Evolutionary conservation across 2,888 invertebrate genomes (phyloP), one percentile per base, ranked within the genome.

Genomic region (Dione juno): DNA sequence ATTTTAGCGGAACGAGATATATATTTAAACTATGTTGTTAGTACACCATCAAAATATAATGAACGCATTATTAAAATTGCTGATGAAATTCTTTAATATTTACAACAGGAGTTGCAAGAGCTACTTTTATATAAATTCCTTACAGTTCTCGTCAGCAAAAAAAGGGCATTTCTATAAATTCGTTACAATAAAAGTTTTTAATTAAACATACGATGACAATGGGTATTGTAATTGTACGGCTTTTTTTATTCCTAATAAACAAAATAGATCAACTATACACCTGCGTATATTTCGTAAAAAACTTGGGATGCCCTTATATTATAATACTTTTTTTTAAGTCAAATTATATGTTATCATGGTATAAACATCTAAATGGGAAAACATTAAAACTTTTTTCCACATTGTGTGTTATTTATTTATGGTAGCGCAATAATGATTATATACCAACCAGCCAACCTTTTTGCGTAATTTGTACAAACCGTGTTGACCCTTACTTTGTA

Each of bases 231-330:
- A 59, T 57, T 59, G 52, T 41, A 50, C 14, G 14, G 35, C 53
- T 8, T 63, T 61, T 68, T 21, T 41, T 37, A 10, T 68, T 68
- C 35, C 61, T 63, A 68, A 68, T 45, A 63, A 69, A 68, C 43
- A 67, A 73, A 67, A 73, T 68, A 70, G 59, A 50, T 21, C 40
- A 41, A 61, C 67, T 59, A 45, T 63, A 82, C 91, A 91, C 92
- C 92, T 92, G 91, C 91, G 5, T 35, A 52, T 64, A 40, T 50
- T 78, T 74, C 64, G 77, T 79, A 80, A 64, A 87, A 88, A 90
- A 90, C 77, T 81, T 80, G 82, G 79, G 78, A 82, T 86, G 82
- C 78, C 83, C 84, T 80, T 86, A 86, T 83, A 79, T 77, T 77
- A 80, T 75, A 78, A 77, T 76, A 40, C 78, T 79, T 79, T 80